A percentile compares a stretch with the other conserved stretches of the same genome.
Evolutionary conservation across 2,888 invertebrate species (phyloP).

Genomic region (Acanthoscelides obtectus): DNA sequence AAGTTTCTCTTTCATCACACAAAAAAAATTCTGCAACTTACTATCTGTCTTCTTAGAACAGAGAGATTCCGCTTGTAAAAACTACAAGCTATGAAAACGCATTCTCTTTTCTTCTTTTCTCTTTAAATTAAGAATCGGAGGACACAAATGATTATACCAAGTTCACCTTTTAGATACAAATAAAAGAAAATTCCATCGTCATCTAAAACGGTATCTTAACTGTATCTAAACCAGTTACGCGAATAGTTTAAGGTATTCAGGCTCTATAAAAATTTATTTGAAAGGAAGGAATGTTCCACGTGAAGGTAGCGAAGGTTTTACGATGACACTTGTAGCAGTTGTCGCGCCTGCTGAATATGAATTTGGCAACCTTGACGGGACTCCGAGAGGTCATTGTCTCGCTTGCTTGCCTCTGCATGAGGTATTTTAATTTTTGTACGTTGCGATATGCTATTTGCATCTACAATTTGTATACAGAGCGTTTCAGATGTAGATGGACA

Average conservation of each 20-base stretch:
- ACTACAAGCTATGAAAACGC: too few species aligned
- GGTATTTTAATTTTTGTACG: background rate
- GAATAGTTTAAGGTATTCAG: background rate
- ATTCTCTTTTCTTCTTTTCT: too few species aligned
- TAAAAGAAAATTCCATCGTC: background rate
- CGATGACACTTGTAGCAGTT: background rate
- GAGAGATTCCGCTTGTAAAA: too few species aligned
- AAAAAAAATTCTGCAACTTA: too few species aligned
- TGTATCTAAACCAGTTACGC: background rate
- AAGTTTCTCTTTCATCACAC: too few species aligned
- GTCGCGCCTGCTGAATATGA: background rate
- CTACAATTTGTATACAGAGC: background rate
- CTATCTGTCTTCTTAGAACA: too few species aligned
- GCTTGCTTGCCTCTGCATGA: background rate
- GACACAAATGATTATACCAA: too few species aligned
- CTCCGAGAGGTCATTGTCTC: background rate
- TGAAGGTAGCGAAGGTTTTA: background rate
- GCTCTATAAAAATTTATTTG: background rate
- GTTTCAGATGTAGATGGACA: background rate
- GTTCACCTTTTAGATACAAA: too few species aligned
- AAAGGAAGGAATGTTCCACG: too few species aligned
- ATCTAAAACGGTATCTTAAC: background rate
- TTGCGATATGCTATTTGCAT: background rate
- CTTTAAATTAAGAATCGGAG: too few species aligned
- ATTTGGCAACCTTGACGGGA: background rate